phyloP scores from a whole-genome alignment of 2,888 invertebrate species.

The Empis livida region DNA sequence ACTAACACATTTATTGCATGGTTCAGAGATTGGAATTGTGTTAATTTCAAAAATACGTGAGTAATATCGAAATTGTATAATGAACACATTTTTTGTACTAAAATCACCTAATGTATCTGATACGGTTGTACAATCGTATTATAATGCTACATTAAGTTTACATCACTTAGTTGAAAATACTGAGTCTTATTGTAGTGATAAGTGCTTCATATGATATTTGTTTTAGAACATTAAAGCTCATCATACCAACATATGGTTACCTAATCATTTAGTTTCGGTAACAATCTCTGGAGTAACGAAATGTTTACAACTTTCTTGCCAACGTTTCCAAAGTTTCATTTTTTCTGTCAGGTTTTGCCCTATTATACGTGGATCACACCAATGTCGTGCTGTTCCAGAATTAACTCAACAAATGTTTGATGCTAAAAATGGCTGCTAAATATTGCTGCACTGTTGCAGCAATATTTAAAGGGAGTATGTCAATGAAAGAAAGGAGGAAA shows the following conservation, averaged over 20 bases:
- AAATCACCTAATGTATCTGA: constrained; percentile 67
- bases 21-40: constrained; percentile 78
- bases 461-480: constrained; percentile 84
- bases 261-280: constrained; percentile 76
- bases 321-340: constrained; percentile 91
- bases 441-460: constrained; percentile 86
- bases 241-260: constrained; percentile 85
- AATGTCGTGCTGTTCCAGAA: constrained; percentile 86
- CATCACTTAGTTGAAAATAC: constrained; percentile 84
- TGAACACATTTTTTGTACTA: constrained; percentile 73
- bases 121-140: constrained; percentile 65
- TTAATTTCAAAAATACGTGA: constrained; percentile 80
- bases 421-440: constrained; percentile 89
- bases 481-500: constrained; percentile 91
- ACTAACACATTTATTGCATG: constrained; percentile 73
- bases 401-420: constrained; percentile 88
- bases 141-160: constrained; percentile 78
- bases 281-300: constrained; percentile 85
- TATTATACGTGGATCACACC: constrained; percentile 77
- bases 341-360: constrained; percentile 95
- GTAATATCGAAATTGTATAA: constrained; percentile 76
- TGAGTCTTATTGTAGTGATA: constrained; percentile 84
- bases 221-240: constrained; percentile 76
- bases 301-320: constrained; percentile 78
- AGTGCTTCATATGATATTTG: constrained; percentile 86